phyloP scores from a whole-genome alignment of 2,888 invertebrate species.

The Ochropacha duplaris region DNA sequence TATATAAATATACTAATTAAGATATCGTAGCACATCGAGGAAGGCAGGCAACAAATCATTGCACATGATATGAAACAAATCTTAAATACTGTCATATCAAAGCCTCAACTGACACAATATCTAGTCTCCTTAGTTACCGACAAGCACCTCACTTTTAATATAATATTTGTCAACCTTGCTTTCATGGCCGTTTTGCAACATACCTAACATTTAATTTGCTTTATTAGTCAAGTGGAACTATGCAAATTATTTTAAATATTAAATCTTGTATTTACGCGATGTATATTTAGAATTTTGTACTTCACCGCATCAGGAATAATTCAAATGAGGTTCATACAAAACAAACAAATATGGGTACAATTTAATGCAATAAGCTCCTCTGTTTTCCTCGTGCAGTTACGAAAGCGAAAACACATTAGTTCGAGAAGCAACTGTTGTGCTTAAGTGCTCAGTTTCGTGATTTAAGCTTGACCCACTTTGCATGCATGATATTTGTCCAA shows the following conservation, averaged over 20 bases:
- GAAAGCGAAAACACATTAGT: slow-evolving; percentile 52
- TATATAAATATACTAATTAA: no score
- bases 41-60: no score
- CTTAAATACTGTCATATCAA: no score
- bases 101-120: neutral
- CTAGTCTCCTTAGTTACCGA: slow-evolving; percentile 26
- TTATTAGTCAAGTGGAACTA: slow-evolving; percentile 28
- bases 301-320: neutral
- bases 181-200: slow-evolving; percentile 37
- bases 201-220: slow-evolving; percentile 27
- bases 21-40: no score
- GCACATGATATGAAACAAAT: no score
- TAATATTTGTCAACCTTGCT: slow-evolving; percentile 56
- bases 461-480: slow-evolving; percentile 38
- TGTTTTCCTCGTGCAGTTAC: slow-evolving; percentile 24
- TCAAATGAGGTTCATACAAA: neutral
- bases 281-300: slow-evolving; percentile 8
- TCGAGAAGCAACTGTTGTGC: slow-evolving; percentile 31
- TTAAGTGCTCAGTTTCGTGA: slow-evolving; percentile 33
- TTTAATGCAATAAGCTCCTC: neutral
- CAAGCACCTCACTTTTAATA: slow-evolving; percentile 25
- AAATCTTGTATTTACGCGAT: slow-evolving; percentile 6
- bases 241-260: neutral
- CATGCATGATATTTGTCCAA: slow-evolving; percentile 15
- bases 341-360: neutral